These are phyloP conservation scores for Mellilla xanthometata DNA, from an alignment of 2,888 invertebrate genomes.

Conservation along the genomic window DNA sequence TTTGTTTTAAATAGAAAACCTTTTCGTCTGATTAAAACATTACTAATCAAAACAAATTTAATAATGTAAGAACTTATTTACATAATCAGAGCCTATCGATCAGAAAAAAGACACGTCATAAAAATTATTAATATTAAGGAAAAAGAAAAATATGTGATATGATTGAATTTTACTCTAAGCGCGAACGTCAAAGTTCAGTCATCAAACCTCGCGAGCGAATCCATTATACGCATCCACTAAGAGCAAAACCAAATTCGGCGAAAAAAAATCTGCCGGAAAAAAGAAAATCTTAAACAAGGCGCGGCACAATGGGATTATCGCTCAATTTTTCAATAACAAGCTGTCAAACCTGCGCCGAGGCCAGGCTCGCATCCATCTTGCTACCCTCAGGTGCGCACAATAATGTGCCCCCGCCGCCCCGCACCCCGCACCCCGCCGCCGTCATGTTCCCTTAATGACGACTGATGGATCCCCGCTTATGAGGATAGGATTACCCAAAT, in stretches of 20 bases:
- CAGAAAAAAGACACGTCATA: too few species aligned
- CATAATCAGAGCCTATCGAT: too few species aligned
- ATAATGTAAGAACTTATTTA: too few species aligned
- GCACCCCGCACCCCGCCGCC: conserved; percentile 25
- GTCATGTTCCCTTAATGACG: conserved; percentile 70
- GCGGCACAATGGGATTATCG: conserved; percentile 63
- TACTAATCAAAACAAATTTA: too few species aligned
- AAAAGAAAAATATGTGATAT: too few species aligned
- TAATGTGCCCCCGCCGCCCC: conserved; percentile 16
- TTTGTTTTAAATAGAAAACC: too few species aligned
- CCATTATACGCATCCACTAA: conserved; percentile 28
- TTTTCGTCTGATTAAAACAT: too few species aligned
- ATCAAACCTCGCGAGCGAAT: conserved; percentile 22
- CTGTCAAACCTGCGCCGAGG: conserved; percentile 59
- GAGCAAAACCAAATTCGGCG: conserved; percentile 29
- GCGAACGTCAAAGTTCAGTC: conserved; percentile 10
- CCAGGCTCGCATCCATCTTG: conserved; percentile 69
- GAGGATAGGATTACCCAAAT: conserved; percentile 65
- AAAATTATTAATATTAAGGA: too few species aligned
- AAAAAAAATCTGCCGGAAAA: conserved; percentile 26
- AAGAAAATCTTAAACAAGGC: conserved; percentile 60
- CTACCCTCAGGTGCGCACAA: conserved; percentile 57
- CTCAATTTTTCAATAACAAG: conserved; percentile 78
- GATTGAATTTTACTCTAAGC: conserved; percentile 12
- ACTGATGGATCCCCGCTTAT: conserved; percentile 73